Conservation (phyloP, 1,140 invertebrate species). For the Neodiprion virginianus region DNA sequence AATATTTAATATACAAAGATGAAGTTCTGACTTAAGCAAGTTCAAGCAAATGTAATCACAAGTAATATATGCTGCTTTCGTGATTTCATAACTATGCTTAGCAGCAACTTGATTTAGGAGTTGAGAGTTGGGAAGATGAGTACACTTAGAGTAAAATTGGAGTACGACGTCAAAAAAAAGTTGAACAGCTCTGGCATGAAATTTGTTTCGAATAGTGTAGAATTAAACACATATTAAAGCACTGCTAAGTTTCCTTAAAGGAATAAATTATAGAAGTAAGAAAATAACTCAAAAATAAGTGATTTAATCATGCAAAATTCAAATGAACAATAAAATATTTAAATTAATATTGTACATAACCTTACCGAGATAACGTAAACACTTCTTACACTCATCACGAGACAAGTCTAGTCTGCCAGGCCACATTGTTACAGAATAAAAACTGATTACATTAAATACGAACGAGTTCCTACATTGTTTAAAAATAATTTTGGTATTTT, state of each 20-base stretch:
- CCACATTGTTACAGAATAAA: constrained; percentile 66
- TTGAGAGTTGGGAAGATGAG: neutral
- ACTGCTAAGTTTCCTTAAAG: no score
- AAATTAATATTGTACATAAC: constrained; percentile 40
- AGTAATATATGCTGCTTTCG: no score
- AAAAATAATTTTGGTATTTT: neutral
- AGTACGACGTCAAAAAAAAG: neutral
- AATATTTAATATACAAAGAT: no score
- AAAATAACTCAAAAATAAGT: constrained; percentile 61
- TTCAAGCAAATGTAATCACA: no score
- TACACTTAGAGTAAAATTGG: constrained; percentile 30
- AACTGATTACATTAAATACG: neutral
- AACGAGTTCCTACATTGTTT: neutral
- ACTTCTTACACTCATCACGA: constrained; percentile 85
- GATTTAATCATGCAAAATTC: constrained; percentile 46
- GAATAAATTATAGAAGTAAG: constrained; percentile 25
- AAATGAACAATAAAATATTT: constrained; percentile 27
- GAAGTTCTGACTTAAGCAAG: no score
- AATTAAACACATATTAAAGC: no score
- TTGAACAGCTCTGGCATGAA: no score
- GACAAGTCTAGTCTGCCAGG: constrained; percentile 77
- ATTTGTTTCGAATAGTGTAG: no score
- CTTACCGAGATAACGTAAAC: constrained; percentile 83
- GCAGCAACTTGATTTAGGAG: no score
- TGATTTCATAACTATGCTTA: no score